Conservation (phyloP, 2,888 invertebrate species). For the Linnaemya vulpina region DNA sequence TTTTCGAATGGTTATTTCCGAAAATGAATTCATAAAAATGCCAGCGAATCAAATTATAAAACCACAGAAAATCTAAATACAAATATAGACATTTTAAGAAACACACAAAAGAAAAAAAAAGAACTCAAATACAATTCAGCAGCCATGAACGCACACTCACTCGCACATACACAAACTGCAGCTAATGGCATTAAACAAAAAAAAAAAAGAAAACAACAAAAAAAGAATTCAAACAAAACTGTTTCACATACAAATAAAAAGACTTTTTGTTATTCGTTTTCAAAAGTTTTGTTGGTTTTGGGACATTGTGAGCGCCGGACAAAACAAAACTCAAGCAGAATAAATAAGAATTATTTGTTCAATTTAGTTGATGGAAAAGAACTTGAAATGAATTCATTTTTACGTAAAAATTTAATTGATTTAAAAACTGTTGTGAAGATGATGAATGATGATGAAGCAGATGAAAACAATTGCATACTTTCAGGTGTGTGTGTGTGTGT, state of each 20-base stretch:
- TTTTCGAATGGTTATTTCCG: slow-evolving; percentile 7
- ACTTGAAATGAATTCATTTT: not conserved
- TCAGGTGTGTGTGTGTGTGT: no score
- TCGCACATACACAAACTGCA: not conserved
- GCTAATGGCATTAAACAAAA: slow-evolving; percentile 4
- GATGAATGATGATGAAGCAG: no score
- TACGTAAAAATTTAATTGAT: no score
- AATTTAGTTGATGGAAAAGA: no score
- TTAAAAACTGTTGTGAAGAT: no score
- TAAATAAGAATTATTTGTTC: not conserved
- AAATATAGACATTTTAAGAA: slow-evolving; percentile 32
- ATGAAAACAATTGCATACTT: no score
- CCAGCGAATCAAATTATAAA: slow-evolving; percentile 6
- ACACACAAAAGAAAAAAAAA: not conserved
- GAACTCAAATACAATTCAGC: not conserved
- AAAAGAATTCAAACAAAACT: no score
- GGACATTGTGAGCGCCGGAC: slow-evolving; percentile 4
- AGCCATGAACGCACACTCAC: not conserved
- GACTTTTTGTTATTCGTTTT: not conserved
- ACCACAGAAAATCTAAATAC: slow-evolving; percentile 10
- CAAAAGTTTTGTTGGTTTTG: slow-evolving; percentile 23
- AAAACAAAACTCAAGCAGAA: not conserved
- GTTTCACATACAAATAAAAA: slow-evolving; percentile 9
- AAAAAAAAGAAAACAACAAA: not conserved
- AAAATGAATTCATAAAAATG: slow-evolving; percentile 7